Evolutionary conservation across 2,113 vertebrate genomes (phyloP).

Genomic region (Melanerpes formicivorus): DNA sequence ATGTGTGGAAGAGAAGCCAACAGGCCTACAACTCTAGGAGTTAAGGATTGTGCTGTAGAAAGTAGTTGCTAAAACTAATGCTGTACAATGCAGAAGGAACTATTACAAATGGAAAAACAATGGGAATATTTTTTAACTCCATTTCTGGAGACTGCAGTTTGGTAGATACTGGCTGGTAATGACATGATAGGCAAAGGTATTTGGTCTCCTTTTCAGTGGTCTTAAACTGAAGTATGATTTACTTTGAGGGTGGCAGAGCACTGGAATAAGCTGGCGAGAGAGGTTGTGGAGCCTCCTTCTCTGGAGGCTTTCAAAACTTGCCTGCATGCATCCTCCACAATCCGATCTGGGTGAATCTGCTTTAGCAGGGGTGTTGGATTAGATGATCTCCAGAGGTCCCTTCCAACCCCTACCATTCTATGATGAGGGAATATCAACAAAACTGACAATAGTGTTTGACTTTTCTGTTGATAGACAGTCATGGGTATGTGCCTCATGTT

Average conservation of each 20-base stretch:
- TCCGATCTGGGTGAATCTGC: no score
- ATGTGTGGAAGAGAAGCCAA: neutral
- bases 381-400: no score
- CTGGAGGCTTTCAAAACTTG: no score
- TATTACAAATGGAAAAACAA: neutral
- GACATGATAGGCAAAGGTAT: neutral
- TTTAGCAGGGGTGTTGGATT: no score
- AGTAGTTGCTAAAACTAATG: conserved; percentile 3
- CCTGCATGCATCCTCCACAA: no score
- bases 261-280: no score
- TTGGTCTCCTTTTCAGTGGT: neutral
- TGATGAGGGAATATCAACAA: neutral
- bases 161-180: neutral
- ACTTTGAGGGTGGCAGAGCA: no score
- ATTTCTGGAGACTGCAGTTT: neutral
- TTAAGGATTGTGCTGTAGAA: neutral
- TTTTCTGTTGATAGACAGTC: neutral
- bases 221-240: neutral
- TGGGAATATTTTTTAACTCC: neutral
- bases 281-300: no score
- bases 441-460: neutral
- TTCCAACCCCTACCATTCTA: no score
- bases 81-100: neutral
- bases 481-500: neutral
- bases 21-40: neutral